Base-by-base conservation (phyloP, 53 echinoderm and acorn worm species). In the Holothuria scabra region DNA sequence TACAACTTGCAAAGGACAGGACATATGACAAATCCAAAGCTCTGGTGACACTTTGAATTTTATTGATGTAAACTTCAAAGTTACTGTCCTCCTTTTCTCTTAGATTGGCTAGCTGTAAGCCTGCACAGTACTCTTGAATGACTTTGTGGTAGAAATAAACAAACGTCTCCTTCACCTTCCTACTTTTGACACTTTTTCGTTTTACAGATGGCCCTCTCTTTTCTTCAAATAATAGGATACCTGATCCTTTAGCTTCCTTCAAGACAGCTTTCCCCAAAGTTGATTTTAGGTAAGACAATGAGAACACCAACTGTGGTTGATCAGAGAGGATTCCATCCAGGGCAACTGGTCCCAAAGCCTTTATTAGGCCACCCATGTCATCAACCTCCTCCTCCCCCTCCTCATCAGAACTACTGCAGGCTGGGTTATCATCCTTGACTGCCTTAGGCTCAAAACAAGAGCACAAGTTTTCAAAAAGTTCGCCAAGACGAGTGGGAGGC, bases 121-220 rank as follows among this genome's bases (percentile, higher is more conserved):
- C 82, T 46, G 82, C 82, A 81, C 82, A 81, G 10, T 62, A 63
- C 41, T 81, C 82, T 48, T 81, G 82, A 34, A 81, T 81, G 26
- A 62, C 38, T 48, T 81, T 62, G 64, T 81, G 82, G 48, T 81
- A 81, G 37, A 81, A 81, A 3, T 44, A 63, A 11, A 81, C 82
- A 62, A 37, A 41, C 16, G 12, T 62, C 10, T 30, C 44, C 30
- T 35, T 63, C 26, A 22, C 24, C 58, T 25, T 79, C 8, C 44
- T 31, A 58, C 79, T 32, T 35, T 72, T 72, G 19, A 7, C 46
- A 22, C 72, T 48, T 26, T 34, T 72, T 14, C 72, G 64, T 13
- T 56, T 64, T 12, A 28, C 65, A 19, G 65, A 64, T 16, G 12
- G 55, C 6, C 16, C 56, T 26, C 25, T 21, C 48, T 81, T 81